Base-by-base conservation (phyloP, 2,797 vertebrate genomes). In the Lacerta bilineata region DNA sequence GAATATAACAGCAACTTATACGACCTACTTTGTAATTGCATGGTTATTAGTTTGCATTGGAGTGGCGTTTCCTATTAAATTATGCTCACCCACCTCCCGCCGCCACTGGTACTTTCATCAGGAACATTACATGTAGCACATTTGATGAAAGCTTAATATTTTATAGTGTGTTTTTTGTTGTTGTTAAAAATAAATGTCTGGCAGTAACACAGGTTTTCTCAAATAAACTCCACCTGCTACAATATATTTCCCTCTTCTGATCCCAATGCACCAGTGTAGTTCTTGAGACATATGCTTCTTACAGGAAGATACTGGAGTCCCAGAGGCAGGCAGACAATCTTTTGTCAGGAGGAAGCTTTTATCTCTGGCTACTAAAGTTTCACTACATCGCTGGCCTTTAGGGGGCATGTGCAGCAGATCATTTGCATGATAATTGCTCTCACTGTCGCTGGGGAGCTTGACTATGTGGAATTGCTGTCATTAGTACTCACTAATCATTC, bases 361-460 rank as follows among this genome's bases (percentile, higher is more conserved):
- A 85, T 81, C 55, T 85, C 39, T 89, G 68, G 82, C 76, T 84
- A 80, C 87, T 80, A 84, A 84, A 72, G 55, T 84, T 66, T 88
- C 29, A 59, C 39, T 71, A 69, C 66, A 84, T 84, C 75, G 74
- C 9, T 88, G 82, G 76, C 82, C 79, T 80, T 84, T 88, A 88
- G 23, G 39, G 23, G 15, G 69, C 46, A 33, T 74, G 84, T 68
- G 33, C 39, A 50, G 20, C 76, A 80, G 18, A 79, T 88, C 29
- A 80, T 80, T 80, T 85, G 50, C 87, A 89, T 88, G 76, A 84
- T 89, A 80, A 85, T 80, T 85, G 68, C 68, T 80, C 13, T 68
- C 46, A 15, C 68, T 80, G 74, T 64, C 69, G 64, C 66, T 89
- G 55, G 41, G 68, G 76, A 80, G 29, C 39, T 77, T 64, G 68